Base-by-base conservation (phyloP, 2,797 vertebrate species). In the Luscinia luscinia region DNA sequence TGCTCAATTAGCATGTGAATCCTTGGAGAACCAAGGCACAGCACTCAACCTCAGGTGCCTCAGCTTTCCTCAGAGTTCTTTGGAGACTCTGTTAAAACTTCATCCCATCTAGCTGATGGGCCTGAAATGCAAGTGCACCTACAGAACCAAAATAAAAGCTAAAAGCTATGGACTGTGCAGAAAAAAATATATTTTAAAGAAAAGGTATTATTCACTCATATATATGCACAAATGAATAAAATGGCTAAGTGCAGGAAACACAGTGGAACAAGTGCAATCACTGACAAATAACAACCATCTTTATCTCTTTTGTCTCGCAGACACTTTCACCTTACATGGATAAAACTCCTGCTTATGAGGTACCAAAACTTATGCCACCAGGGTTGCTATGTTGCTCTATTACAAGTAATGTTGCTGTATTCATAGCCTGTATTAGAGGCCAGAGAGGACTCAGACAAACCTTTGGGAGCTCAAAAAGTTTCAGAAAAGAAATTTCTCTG, bases 401-500 rank as follows among this genome's bases (percentile, higher is more conserved):
- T 74, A 28, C 20, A 88, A 20, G 15, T 70, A 45, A 61, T 83
- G 15, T 23, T 92, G 9, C 16, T 83, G 8, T n/a, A 27, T 61
- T 88, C 15, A 62, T 24, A 49, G 45, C 9, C 6, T 66, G 8
- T 40, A 21, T 46, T 66, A 55, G 66, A 32, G 24, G 24, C 16
- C 7, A 8, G 12, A 43, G 8, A 54, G 38, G 23, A 59, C 40
- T 61, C 46, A 21, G 64, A 41, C 6, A 72, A 73, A 72, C 4
- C 5, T 36, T 61, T 51, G 36, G 9, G 24, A 73, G 12, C 15
- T 73, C 36, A 79, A 63, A 79, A 91, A 21, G 18, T 48, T 79
- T 11, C 10, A 24, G 6, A 27, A 59, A 26, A 36, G 34, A 12
- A 8, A 3, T 0, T 2, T 11, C 3, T 4, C 9, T 17, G 11